Evolutionary conservation across 1,140 invertebrate genomes (phyloP).

Genomic region (Drosophila ercepeae): DNA sequence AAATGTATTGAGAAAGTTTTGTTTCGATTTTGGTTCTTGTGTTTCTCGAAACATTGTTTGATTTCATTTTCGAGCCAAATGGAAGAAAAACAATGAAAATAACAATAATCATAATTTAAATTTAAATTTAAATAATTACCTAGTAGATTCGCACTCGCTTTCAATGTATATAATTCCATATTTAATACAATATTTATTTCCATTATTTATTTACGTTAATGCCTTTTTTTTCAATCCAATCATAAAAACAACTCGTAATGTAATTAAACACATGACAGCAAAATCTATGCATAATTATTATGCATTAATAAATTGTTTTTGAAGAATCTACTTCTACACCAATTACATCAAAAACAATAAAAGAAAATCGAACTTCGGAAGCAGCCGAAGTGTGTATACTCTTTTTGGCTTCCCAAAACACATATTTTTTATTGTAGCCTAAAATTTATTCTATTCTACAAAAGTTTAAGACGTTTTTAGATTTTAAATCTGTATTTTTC

Average conservation of each 20-base stretch:
- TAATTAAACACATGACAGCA: constrained; percentile 33
- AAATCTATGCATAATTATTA: constrained; percentile 24
- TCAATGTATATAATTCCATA: constrained; percentile 52
- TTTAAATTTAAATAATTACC: constrained; percentile 48
- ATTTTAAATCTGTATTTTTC: too few species aligned
- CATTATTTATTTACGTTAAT: constrained; percentile 26
- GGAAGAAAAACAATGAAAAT: constrained; percentile 41
- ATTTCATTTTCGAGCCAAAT: constrained; percentile 30
- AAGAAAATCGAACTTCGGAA: background rate
- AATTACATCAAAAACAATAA: constrained; percentile 29
- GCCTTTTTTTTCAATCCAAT: constrained; percentile 15
- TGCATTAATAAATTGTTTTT: constrained; percentile 36
- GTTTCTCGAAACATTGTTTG: constrained; percentile 41
- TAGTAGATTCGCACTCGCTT: constrained; percentile 73
- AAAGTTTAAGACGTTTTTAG: too few species aligned
- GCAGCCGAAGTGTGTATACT: background rate
- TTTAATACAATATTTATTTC: constrained; percentile 22
- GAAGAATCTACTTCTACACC: constrained; percentile 34
- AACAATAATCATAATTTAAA: constrained; percentile 48
- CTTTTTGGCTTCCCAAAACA: background rate
- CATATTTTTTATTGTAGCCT: background rate
- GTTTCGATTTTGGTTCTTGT: constrained; percentile 54
- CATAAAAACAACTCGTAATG: constrained; percentile 27
- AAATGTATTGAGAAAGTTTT: constrained; percentile 58
- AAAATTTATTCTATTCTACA: background rate